Evolutionary conservation across 2,113 vertebrate genomes (phyloP), one percentile per base, ranked within the genome.

Genomic region (Platycercus adscitus): DNA sequence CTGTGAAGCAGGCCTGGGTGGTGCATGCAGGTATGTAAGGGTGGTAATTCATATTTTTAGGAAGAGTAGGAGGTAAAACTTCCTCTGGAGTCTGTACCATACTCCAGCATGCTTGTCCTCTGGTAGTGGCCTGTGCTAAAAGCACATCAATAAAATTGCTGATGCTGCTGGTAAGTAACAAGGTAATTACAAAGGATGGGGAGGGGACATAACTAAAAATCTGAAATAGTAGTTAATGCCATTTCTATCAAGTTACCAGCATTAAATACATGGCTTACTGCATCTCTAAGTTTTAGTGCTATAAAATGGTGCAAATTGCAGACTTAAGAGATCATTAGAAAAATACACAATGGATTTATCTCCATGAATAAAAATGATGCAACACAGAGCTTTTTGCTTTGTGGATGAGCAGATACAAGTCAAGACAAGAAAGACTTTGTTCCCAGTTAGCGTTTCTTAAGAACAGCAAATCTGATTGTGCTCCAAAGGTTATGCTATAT

Each of bases 281-380:
- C 96, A 81, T 85, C 93, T 96, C 88, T 93, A 95, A 85, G 86
- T 97, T 94, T 66, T 60, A 91, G 58, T 81, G 91, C 95, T 80
- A 52, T 92, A 94, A 94, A 94, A 76, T 26, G 56, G 50, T 68
- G 75, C 80, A 89, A 88, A 93, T 76, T 89, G 91, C 83, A 95
- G 83, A 81, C 92, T 96, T 87, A 93, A 92, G 83, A 91, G 96
- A 96, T 95, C 80, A 85, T 96, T 94, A 93, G 92, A 93, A 95
- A 96, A 92, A 96, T 50, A 89, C 86, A 92, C 95, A 95, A 58
- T 28, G 61, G 96, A 69, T 95, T 96, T 95, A 93, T 93, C 86
- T 94, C 85, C 83, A 39, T 87, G 92, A 95, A 96, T 94, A 91
- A 84, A 94, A 94, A 84, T 69, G 81, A 69, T 91, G 61, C 70